These are phyloP conservation scores for Cataglyphis rosenhaueri DNA, from an alignment of 2,888 invertebrate species.

Conservation along the genomic window DNA sequence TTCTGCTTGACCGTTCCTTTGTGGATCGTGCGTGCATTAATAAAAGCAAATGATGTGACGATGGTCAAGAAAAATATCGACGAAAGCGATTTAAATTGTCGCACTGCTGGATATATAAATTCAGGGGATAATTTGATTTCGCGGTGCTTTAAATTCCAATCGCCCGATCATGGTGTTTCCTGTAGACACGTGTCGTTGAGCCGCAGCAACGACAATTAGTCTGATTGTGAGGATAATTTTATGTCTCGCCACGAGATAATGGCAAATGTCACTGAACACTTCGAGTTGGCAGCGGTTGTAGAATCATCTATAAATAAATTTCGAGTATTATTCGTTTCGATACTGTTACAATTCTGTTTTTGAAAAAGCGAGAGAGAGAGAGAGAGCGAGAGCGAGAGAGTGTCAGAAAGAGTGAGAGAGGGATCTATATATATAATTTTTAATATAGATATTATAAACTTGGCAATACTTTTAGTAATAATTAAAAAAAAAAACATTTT, in stretches of 20 bases:
- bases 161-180: not conserved
- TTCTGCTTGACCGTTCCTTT: constrained; percentile 47
- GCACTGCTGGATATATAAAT: not conserved
- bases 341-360: not conserved
- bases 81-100: constrained; percentile 6
- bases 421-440: not conserved
- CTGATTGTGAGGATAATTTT: constrained; percentile 22
- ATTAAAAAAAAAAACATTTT: not conserved
- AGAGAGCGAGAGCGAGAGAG: no score
- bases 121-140: not conserved
- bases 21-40: constrained; percentile 47
- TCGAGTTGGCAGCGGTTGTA: not conserved
- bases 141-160: constrained; percentile 18
- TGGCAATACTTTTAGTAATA: not conserved
- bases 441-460: not conserved
- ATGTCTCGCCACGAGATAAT: constrained; percentile 23
- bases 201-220: constrained; percentile 15
- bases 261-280: constrained; percentile 17
- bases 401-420: not conserved
- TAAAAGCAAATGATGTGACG: constrained; percentile 35
- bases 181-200: not conserved
- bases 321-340: not conserved
- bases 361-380: not conserved
- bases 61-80: constrained; percentile 65
- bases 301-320: not conserved